These are phyloP conservation scores for Hydractinia symbiolongicarpus DNA, from an alignment of 30 jellyfish, hydroid and myxozoan species.

Conservation along the genomic window DNA sequence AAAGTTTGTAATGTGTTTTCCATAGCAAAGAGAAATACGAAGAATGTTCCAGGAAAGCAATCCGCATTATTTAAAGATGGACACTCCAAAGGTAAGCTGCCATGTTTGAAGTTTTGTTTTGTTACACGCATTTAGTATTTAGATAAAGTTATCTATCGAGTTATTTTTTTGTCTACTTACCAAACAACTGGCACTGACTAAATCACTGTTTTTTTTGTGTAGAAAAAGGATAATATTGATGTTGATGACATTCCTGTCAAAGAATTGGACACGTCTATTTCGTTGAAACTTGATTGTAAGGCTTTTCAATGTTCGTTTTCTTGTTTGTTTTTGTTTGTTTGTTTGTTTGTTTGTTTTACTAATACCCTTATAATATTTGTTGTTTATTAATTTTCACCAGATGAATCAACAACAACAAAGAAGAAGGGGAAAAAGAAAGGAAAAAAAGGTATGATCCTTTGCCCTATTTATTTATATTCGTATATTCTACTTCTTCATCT, in stretches of 20 bases:
- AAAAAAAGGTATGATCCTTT: too few species aligned
- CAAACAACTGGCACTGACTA: neutral
- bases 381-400: too few species aligned
- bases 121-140: too few species aligned
- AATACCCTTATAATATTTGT: too few species aligned
- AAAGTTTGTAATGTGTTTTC: neutral
- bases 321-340: conserved; percentile 2
- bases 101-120: too few species aligned
- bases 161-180: too few species aligned
- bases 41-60: conserved; percentile 83
- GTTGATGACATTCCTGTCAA: conserved; percentile 81
- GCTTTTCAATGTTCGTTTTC: neutral
- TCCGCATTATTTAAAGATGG: conserved; percentile 86
- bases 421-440: too few species aligned
- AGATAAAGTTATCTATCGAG: too few species aligned
- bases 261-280: conserved; percentile 48
- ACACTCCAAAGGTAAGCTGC: conserved; percentile 59
- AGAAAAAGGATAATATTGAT: conserved; percentile 44
- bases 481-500: too few species aligned
- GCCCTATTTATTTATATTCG: too few species aligned
- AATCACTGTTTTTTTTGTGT: neutral
- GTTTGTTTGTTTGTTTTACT: too few species aligned
- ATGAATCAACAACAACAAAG: too few species aligned
- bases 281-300: conserved; percentile 49
- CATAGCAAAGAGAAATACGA: conserved; percentile 67